Percentiles rank a stretch among this genome's conserved stretches.
These are phyloP conservation scores for Hypotaenidia philippensis DNA, from an alignment of 2,797 vertebrate species.

Conservation along the genomic window DNA sequence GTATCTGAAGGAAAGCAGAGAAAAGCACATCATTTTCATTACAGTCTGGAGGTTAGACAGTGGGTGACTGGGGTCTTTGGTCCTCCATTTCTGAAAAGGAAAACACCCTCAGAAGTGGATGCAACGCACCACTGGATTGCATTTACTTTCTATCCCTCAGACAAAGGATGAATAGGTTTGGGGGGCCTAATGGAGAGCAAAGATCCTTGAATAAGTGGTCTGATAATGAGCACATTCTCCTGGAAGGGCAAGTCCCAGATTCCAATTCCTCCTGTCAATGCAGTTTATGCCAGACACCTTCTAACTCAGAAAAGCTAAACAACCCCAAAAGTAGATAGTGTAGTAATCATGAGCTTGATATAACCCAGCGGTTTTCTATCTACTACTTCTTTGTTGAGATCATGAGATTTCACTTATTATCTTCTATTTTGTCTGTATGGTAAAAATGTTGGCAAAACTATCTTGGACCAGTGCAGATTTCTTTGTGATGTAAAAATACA, in stretches of 20 bases:
- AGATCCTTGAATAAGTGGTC: neutral
- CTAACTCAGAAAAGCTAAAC: neutral
- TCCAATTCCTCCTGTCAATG: neutral
- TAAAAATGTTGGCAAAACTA: neutral
- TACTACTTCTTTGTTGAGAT: neutral
- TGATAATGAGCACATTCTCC: neutral
- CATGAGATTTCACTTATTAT: neutral
- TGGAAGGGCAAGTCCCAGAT: neutral
- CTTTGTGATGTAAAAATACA: neutral
- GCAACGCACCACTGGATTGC: neutral
- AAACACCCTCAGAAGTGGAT: neutral
- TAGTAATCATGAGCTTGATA: neutral
- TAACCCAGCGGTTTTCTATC: neutral
- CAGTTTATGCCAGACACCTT: neutral
- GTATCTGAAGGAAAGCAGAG: neutral
- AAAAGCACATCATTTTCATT: neutral
- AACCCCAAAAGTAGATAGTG: neutral
- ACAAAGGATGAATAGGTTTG: neutral
- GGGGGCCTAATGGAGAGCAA: neutral
- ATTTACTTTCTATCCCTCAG: neutral
- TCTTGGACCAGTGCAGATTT: neutral
- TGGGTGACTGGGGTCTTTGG: rapidly evolving
- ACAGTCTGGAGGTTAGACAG: neutral
- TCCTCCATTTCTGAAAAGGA: neutral
- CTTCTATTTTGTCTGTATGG: neutral